Evolutionary conservation across 2,113 vertebrate genomes (phyloP), one percentile per base, ranked within the genome.

Genomic region (Madoqua kirkii): DNA sequence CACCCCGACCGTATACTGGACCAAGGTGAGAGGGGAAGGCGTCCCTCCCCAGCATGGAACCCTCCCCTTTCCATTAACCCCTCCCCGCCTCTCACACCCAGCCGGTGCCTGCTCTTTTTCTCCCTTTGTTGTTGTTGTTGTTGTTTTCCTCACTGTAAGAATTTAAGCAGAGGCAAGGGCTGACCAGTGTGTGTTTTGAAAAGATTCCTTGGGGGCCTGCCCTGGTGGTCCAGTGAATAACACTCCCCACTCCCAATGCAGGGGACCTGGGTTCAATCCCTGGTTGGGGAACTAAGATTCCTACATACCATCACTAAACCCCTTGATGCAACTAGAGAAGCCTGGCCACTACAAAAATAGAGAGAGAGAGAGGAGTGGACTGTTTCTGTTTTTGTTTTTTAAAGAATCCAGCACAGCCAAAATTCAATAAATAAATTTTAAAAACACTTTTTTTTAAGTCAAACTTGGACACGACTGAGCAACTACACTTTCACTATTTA

Each of bases 1-100:
- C 9, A 0, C 0, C 0, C 98, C 99, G 5, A 97, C 98, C 1
- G 71, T 99, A 13, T 97, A 98, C 11, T 99, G 99, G 99, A 99
- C 97, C 93, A 99, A 99, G 99, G 99, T 99, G 93, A 16, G 98
- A 52, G 13, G 31, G 27, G 10, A 3, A 1, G 33, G 33, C 0
- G 1, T 6, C 43, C 52, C 0, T 9, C 27, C 52, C 0, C 1
- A 3, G 7, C 25, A 3, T 9, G 2, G 4, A 0, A 10, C 15
- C 1, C 67, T 3, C 50, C 11, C 6, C 79, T 82, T 33, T 10
- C 36, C 16, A 2, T 0, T 4, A 0, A 11, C 7, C 12, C 45
- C 64, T 7, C 3, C 2, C 27, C 21, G n/a, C 3, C 43, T 19
- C 43, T 64, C 85, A 67, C 1, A 3, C 10, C 31, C 59, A 15